phyloP scores from a whole-genome alignment of 2,888 invertebrate species.

The Danaus chrysippus region DNA sequence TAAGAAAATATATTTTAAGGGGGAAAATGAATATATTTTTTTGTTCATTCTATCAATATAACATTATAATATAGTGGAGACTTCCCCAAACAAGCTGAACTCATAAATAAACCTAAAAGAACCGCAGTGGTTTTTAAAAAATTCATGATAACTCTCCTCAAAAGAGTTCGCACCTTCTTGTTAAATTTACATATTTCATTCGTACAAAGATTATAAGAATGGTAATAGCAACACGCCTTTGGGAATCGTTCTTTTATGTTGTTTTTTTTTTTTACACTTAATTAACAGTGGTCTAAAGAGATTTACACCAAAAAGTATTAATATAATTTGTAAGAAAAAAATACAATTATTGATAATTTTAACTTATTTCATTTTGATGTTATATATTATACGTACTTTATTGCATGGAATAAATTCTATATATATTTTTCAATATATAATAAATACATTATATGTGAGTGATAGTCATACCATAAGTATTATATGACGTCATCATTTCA shows the following conservation, averaged over 20 bases:
- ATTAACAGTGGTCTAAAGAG: constrained; percentile 21
- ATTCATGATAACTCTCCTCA: constrained; percentile 49
- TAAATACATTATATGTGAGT: too few species aligned
- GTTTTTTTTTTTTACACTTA: constrained; percentile 20
- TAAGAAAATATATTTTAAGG: too few species aligned
- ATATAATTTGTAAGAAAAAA: too few species aligned
- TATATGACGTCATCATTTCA: constrained; percentile 32
- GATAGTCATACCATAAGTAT: constrained; percentile 7
- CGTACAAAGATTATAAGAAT: constrained; percentile 59
- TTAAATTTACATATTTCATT: constrained; percentile 65
- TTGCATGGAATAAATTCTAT: too few species aligned
- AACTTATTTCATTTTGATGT: too few species aligned
- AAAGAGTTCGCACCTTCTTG: constrained; percentile 55
- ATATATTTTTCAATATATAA: too few species aligned
- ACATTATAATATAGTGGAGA: constrained; percentile 31
- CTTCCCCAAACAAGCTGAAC: constrained; percentile 41
- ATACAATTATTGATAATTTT: too few species aligned
- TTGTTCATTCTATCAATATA: constrained; percentile 40
- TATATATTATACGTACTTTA: too few species aligned
- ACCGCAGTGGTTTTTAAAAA: constrained; percentile 61
- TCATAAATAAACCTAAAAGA: constrained; percentile 66
- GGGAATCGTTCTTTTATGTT: constrained; percentile 19
- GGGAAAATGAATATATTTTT: not conserved
- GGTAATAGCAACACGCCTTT: constrained; percentile 51
- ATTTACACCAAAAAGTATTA: not conserved